Conservation (phyloP, 2,797 vertebrate species). For the Platyrinchus mystaceus region DNA sequence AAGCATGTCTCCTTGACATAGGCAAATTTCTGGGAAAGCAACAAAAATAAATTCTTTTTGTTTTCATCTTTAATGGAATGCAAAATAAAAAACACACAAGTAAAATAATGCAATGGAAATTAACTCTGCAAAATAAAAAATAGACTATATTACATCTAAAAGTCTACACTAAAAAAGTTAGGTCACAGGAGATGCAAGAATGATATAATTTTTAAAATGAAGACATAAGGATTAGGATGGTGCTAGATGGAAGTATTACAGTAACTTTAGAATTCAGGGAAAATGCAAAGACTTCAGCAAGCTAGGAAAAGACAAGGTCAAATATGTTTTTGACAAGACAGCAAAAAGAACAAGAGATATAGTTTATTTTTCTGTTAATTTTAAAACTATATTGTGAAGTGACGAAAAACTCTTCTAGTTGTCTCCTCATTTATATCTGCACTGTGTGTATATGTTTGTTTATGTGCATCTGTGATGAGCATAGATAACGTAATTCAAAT, state of each 20-base stretch:
- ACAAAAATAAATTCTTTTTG: not conserved
- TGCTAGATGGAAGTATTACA: not conserved
- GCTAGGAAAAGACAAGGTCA: not conserved
- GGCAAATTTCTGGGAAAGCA: not conserved
- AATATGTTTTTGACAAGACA: not conserved
- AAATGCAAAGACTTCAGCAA: not conserved
- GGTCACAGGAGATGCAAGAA: not conserved
- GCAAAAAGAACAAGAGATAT: not conserved
- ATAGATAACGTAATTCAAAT: not conserved
- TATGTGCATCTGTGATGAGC: not conserved
- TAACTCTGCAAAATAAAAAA: not conserved
- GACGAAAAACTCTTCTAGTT: not conserved
- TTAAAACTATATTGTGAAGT: not conserved
- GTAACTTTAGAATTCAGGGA: not conserved
- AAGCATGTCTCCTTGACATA: not conserved
- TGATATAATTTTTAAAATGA: not conserved
- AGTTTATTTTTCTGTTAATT: not conserved
- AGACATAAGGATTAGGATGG: not conserved
- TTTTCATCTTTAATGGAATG: not conserved
- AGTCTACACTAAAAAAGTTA: not conserved
- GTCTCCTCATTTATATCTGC: not conserved
- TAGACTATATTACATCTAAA: not conserved
- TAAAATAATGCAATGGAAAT: not conserved
- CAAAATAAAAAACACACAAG: not conserved
- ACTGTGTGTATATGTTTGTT: not conserved